Base-by-base conservation (phyloP, 2,797 vertebrate genomes). In the Spondyliosoma cantharus region DNA sequence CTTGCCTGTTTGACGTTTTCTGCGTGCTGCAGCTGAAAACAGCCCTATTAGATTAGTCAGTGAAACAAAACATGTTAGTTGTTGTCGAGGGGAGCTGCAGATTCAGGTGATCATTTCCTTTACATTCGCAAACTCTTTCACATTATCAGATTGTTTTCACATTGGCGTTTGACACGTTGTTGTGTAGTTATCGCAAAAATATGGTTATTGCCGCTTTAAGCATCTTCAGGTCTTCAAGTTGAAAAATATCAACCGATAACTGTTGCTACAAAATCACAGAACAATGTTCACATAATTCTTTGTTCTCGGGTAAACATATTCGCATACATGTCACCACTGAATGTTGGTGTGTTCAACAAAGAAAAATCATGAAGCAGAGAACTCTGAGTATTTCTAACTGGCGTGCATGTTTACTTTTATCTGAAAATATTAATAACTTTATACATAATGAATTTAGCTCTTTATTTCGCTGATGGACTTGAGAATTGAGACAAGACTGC, bases 401-500 rank as follows among this genome's bases (percentile, higher is more conserved):
- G 29, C 42, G n/a, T 25, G 20, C 54, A 49, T 22, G 27, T 74
- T n/a, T n/a, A n/a, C n/a, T n/a, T n/a, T n/a, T n/a, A n/a, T n/a
- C n/a, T n/a, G n/a, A n/a, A n/a, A n/a, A n/a, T n/a, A n/a, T n/a
- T n/a, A n/a, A n/a, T n/a, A n/a, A n/a, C n/a, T n/a, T n/a, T 54
- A 68, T 45, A 29, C 25, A 66, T 67, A 22, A 66, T 70, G 17
- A 82, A 65, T 52, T 7, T 52, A 16, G 56, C n/a, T 3, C 7
- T 79, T 76, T 62, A 64, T 70, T 62, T 59, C 48, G 50, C 49
- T 57, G 60, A 67, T 54, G 58, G 32, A 57, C 27, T 57, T 62
- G 20, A 53, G 19, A 32, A 32, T 13, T 42, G 45, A 73, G 19
- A 17, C 19, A 37, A 27, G 5, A 14, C 22, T 46, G 50, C 24